phyloP scores from a whole-genome alignment of 2,113 vertebrate genomes.

The Lanius ludovicianus region DNA sequence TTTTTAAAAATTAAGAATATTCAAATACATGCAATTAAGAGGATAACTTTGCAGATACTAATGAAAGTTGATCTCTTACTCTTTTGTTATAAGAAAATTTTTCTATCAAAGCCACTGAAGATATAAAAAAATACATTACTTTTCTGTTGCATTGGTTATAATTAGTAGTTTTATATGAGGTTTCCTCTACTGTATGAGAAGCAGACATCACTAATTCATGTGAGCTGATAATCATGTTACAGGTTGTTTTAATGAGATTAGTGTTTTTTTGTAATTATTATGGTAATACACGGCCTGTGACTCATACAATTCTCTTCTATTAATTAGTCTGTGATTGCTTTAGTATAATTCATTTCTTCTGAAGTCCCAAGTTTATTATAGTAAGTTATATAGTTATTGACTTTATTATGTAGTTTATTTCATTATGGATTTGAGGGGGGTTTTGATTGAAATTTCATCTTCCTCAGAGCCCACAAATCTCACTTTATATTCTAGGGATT shows the following conservation, averaged over 20 bases:
- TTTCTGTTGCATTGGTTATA: background rate
- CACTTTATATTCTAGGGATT: background rate
- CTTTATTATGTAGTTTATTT: background rate
- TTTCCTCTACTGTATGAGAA: background rate
- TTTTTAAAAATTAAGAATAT: background rate
- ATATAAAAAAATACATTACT: background rate
- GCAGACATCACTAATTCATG: slow-evolving; percentile 43
- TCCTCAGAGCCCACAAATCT: background rate
- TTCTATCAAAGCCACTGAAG: background rate
- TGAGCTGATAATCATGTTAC: slow-evolving; percentile 45
- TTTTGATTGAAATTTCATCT: background rate
- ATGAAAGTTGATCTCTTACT: background rate
- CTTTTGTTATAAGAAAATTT: background rate
- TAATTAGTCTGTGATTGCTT: slow-evolving; percentile 61
- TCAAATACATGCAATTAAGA: background rate
- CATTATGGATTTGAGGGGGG: background rate
- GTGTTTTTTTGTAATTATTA: slow-evolving; percentile 63
- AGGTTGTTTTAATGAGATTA: slow-evolving; percentile 64
- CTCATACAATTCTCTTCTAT: slow-evolving; percentile 37
- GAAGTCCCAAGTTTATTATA: slow-evolving; percentile 25
- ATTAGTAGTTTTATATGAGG: background rate
- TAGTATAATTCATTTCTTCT: slow-evolving; percentile 48
- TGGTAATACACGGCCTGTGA: slow-evolving; percentile 50
- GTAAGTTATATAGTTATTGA: slow-evolving; percentile 26
- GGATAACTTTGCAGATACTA: background rate